Percentiles rank a stretch among this genome's conserved stretches.
Evolutionary conservation across 2,797 vertebrate genomes (phyloP).

Genomic region (Tokudaia tokunoshimensis): DNA sequence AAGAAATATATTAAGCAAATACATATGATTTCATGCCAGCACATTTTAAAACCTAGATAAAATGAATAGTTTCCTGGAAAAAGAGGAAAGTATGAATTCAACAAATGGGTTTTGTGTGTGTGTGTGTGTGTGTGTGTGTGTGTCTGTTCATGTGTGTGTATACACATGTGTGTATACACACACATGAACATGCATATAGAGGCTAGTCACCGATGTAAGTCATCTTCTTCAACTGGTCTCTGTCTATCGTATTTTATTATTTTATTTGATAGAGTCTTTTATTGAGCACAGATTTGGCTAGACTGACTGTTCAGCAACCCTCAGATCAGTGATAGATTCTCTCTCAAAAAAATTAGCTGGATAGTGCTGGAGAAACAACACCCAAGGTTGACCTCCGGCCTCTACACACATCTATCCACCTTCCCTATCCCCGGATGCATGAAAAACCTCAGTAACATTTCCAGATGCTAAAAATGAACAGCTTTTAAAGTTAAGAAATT

Average conservation of each 20-base stretch:
- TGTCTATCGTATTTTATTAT: neutral
- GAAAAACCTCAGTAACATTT: neutral
- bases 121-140: neutral
- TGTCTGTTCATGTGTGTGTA: neutral
- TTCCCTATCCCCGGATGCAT: no score
- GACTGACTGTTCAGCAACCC: neutral
- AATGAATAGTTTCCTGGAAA: neutral
- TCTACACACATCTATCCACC: rapidly evolving
- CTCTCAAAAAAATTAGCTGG: no score
- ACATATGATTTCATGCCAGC: neutral
- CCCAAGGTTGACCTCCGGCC: neutral
- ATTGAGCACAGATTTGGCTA: neutral
- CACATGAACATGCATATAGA: no score
- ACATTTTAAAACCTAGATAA: neutral
- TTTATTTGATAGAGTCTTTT: neutral
- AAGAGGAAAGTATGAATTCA: neutral
- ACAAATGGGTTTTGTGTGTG: neutral
- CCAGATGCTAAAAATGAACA: neutral
- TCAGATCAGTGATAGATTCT: neutral
- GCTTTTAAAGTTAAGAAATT: neutral
- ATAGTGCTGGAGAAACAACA: neutral
- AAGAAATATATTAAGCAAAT: neutral
- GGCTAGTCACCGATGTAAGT: no score
- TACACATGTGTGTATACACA: neutral
- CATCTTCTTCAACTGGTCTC: neutral